Evolutionary conservation across 2,888 invertebrate species (phyloP).

Genomic region (Noctua janthe): DNA sequence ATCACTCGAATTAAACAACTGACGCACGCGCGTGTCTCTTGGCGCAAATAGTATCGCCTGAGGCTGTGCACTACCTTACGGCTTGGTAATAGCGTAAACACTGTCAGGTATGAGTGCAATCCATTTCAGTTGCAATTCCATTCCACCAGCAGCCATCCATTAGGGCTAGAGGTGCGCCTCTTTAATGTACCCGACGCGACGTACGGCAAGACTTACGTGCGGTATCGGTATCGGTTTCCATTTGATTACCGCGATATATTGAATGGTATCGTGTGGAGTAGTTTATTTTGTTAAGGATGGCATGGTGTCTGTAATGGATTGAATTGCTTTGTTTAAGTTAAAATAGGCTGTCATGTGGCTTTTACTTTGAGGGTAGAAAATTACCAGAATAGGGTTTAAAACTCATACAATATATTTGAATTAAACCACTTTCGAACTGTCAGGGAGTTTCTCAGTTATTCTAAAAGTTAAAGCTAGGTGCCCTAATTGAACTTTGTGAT

Average conservation of each 20-base stretch:
- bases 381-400: neutral
- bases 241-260: conserved; percentile 58
- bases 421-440: neutral
- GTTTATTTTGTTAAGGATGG: conserved; percentile 37
- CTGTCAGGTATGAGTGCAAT: conserved; percentile 73
- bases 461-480: neutral
- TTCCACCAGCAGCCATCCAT: conserved; percentile 70
- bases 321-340: conserved; percentile 15
- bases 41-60: neutral
- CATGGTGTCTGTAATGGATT: conserved; percentile 42
- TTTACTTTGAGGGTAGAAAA: too few species aligned
- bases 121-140: conserved; percentile 81
- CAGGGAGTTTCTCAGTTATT: neutral
- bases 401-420: neutral
- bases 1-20: neutral
- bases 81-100: conserved; percentile 80
- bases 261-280: conserved; percentile 13
- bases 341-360: neutral
- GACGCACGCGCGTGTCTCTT: neutral
- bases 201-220: conserved; percentile 60
- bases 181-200: conserved; percentile 69
- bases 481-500: neutral
- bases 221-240: conserved; percentile 62
- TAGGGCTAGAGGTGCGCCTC: conserved; percentile 78
- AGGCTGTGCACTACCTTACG: conserved; percentile 33